Base-by-base conservation (phyloP, 2,113 vertebrate genomes). In the Lipophrys pholis region DNA sequence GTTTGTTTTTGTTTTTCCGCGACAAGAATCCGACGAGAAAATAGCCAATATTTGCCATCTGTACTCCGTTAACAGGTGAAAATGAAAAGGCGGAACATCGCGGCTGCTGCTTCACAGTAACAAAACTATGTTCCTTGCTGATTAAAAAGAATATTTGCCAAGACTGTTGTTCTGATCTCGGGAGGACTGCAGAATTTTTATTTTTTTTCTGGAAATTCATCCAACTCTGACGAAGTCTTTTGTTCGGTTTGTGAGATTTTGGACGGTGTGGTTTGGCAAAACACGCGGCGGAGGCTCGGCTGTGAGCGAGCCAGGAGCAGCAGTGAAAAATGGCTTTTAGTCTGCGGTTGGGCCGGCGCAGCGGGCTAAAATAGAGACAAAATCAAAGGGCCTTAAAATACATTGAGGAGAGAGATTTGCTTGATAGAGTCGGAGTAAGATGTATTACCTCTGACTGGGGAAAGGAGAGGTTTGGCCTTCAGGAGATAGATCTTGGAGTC, bases 241-340 rank as follows among this genome's bases (percentile, higher is more conserved):
- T 78, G 74, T 78, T 82, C 42, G 59, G 73, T 78, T 76, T 80
- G 46, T 76, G 48, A 64, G 46, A 68, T 72, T 62, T 56, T 63
- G 68, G 53, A 76, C 56, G 63, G 45, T 36, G 48, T 51, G 52
- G 71, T 64, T 54, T 54, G 58, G 59, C 53, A 75, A 75, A 75
- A 46, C 61, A 51, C 39, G 17, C 65, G 62, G 51, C 42, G 46
- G 65, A 51, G 70, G 61, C 14, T 69, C 35, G 8, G 30, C 17
- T 9, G 11, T 21, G n/a, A 51, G 50, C 21, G 60, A 56, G 42
- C 14, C 45, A 38, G 11, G 48, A 78, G 40, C 35, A 14, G 39
- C 30, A 14, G 30, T 21, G 50, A 58, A 21, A 52, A 57, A 50
- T 8, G 11, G 30, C 40, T 41, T 40, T 10, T 42, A 14, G 17